Evolutionary conservation across 2,797 vertebrate species (phyloP).

Genomic region (Sibirionetta formosa): DNA sequence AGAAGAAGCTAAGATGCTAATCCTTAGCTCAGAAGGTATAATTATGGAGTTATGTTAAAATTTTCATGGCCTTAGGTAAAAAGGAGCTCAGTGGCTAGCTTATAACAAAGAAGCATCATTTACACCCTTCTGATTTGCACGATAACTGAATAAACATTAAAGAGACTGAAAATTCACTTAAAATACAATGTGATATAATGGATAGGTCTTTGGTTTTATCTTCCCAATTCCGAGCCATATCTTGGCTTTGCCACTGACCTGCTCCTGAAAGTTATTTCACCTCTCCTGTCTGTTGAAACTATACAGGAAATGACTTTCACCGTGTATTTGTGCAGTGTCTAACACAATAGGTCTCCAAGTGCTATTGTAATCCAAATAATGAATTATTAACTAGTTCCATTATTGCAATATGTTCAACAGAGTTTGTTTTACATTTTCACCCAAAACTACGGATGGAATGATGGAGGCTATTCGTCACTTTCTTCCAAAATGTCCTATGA

Average conservation of each 20-base stretch:
- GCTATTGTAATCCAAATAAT: background rate
- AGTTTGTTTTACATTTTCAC: background rate
- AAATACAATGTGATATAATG: background rate
- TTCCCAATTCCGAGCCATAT: background rate
- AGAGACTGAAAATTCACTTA: background rate
- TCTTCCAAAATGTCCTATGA: background rate
- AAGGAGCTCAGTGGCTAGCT: background rate
- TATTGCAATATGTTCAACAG: accelerated
- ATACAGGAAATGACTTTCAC: background rate
- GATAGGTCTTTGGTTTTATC: background rate
- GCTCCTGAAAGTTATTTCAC: background rate
- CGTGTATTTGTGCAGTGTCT: background rate
- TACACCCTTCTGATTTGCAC: background rate
- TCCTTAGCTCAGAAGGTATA: background rate
- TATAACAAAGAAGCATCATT: background rate
- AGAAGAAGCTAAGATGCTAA: background rate
- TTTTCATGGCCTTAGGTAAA: background rate
- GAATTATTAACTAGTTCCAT: background rate
- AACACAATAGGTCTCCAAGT: background rate
- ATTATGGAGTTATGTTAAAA: background rate
- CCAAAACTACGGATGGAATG: background rate
- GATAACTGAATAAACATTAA: background rate
- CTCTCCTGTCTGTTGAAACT: background rate
- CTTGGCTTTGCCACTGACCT: background rate
- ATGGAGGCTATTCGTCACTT: background rate